phyloP scores from a whole-genome alignment of 1,140 invertebrate species.

The Dryas iulia region DNA sequence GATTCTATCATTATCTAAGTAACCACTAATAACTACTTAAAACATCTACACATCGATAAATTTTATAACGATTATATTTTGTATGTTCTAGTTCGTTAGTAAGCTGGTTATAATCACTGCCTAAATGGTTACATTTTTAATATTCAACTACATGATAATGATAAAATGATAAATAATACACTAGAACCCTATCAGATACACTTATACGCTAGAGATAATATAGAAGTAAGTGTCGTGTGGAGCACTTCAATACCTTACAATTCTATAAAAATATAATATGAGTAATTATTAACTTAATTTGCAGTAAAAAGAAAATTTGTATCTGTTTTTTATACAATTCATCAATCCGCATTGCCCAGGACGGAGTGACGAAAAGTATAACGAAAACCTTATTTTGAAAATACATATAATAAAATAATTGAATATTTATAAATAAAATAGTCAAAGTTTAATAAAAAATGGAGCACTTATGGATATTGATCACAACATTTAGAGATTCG shows the following conservation, averaged over 20 bases:
- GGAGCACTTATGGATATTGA: slow-evolving; percentile 47
- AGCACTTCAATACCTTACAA: neutral
- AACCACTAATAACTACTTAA: too few species aligned
- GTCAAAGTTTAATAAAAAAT: slow-evolving; percentile 42
- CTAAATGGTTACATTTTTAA: neutral
- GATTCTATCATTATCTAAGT: slow-evolving; percentile 43
- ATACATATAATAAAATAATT: neutral
- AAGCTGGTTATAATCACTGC: neutral
- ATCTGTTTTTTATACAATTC: slow-evolving; percentile 51
- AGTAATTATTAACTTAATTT: neutral
- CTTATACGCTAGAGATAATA: neutral
- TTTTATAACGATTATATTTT: neutral
- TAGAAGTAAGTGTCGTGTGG: slow-evolving; percentile 12
- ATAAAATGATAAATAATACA: neutral
- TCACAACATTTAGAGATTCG: slow-evolving; percentile 60
- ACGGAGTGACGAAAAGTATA: slow-evolving; percentile 69
- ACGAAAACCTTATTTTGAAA: neutral
- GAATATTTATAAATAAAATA: neutral
- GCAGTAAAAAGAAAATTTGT: neutral
- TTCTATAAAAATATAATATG: neutral
- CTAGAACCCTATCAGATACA: neutral
- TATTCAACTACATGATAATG: neutral
- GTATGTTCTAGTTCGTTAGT: neutral
- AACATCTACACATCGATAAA: slow-evolving; percentile 8
- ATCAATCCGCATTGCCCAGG: slow-evolving; percentile 77